Percentiles rank a stretch among this genome's conserved stretches.
Conservation (phyloP, 2,113 vertebrate species). For the Amphilophus citrinellus region DNA sequence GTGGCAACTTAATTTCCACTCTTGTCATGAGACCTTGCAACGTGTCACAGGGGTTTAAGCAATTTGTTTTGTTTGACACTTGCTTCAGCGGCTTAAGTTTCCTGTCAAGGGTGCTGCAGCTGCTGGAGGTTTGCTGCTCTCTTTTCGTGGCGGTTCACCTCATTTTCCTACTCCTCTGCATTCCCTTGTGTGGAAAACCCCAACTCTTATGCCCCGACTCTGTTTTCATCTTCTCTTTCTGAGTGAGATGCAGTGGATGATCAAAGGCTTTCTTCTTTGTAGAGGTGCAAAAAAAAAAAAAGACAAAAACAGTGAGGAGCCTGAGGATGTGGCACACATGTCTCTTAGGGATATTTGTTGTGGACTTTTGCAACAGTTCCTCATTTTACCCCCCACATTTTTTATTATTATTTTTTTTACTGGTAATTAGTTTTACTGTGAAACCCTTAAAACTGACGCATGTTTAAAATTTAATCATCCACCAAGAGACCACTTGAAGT, state of each 20-base stretch:
- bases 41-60: conserved; percentile 51
- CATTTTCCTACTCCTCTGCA: conserved; percentile 46
- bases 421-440: conserved; percentile 54
- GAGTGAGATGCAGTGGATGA: conserved; percentile 55
- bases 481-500: conserved; percentile 42
- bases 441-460: conserved; percentile 28
- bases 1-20: conserved; percentile 59
- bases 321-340: conserved; percentile 50
- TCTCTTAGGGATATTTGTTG: conserved; percentile 35
- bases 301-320: conserved; percentile 11
- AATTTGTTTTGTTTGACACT: conserved; percentile 65
- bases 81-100: conserved; percentile 47
- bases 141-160: conserved; percentile 48
- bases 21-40: conserved; percentile 19
- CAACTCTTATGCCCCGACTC: conserved; percentile 38
- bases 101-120: conserved; percentile 42
- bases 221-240: conserved; percentile 36
- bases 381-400: conserved; percentile 3
- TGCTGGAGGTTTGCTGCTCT: conserved; percentile 39
- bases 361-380: conserved; percentile 21
- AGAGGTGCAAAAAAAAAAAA: conserved; percentile 48
- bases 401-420: neutral
- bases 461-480: conserved; percentile 19
- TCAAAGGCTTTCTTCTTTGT: conserved; percentile 68
- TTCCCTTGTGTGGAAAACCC: conserved; percentile 32